Evolutionary conservation across 2,888 invertebrate genomes (phyloP).

Genomic region (Sceliomorpha sp.): DNA sequence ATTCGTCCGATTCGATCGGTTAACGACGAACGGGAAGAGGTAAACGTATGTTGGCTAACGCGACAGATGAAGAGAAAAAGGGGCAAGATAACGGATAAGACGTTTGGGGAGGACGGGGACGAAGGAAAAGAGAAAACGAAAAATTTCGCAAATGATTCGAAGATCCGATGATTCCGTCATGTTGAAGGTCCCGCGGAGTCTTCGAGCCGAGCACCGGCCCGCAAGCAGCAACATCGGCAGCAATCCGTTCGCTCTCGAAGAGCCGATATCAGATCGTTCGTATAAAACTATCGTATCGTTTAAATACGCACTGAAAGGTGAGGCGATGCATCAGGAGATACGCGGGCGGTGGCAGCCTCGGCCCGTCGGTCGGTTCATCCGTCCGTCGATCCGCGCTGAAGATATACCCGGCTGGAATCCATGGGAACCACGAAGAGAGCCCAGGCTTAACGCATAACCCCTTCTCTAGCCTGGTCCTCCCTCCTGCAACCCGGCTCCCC

Average conservation of each 20-base stretch:
- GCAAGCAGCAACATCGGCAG: constrained; percentile 58
- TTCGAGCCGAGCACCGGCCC: constrained; percentile 50
- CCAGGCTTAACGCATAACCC: constrained; percentile 74
- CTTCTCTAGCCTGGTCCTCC: constrained; percentile 60
- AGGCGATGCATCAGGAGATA: constrained; percentile 81
- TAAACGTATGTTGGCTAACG: constrained; percentile 44
- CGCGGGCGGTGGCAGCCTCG: constrained; percentile 78
- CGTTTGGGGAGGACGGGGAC: constrained; percentile 28
- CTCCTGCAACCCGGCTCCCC: constrained; percentile 48
- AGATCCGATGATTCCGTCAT: constrained; percentile 70
- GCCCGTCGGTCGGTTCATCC: constrained; percentile 63
- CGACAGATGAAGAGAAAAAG: constrained; percentile 49
- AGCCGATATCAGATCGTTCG: constrained; percentile 79
- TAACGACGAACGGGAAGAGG: too few species aligned
- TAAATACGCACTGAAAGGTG: constrained; percentile 81
- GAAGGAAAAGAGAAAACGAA: constrained; percentile 32
- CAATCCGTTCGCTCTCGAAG: constrained; percentile 72
- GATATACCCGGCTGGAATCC: constrained; percentile 80
- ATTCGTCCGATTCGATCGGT: too few species aligned
- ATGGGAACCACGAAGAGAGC: constrained; percentile 79
- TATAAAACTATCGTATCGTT: constrained; percentile 81
- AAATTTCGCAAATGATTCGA: constrained; percentile 61
- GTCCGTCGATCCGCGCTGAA: constrained; percentile 74
- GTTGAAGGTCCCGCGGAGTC: constrained; percentile 64
- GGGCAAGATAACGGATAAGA: constrained; percentile 51